A percentile compares a stretch with the other conserved stretches of the same genome.
Conservation (phyloP, 2,888 invertebrate genomes). For the Limnephilus rhombicus region DNA sequence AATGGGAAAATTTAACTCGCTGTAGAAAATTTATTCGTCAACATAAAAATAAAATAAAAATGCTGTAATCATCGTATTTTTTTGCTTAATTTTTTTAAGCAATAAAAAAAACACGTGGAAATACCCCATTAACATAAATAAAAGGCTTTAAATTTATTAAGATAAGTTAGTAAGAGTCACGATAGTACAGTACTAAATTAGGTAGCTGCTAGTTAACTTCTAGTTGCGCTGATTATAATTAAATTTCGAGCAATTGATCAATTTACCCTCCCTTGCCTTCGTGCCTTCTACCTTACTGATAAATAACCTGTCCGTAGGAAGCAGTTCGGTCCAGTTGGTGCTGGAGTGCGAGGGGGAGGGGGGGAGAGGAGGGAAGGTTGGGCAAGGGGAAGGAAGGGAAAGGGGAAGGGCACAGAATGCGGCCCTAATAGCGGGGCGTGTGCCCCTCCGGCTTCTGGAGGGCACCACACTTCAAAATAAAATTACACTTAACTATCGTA, state of each 20-base stretch:
- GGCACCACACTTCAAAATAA: constrained; percentile 19
- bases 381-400: background rate
- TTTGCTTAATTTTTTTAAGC: too few relatives aligned
- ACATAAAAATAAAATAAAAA: too few relatives aligned
- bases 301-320: constrained; percentile 8
- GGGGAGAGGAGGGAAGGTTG: too few relatives aligned
- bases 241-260: background rate
- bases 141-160: too few relatives aligned
- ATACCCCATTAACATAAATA: background rate
- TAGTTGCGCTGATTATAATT: background rate
- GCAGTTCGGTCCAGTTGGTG: background rate
- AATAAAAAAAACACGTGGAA: too few relatives aligned
- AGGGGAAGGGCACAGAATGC: background rate
- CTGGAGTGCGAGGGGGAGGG: background rate
- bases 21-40: too few relatives aligned
- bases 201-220: background rate
- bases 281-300: background rate
- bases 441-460: constrained; percentile 32
- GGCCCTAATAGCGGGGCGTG: constrained; percentile 33
- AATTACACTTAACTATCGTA: constrained; percentile 9
- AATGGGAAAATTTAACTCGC: too few relatives aligned
- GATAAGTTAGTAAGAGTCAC: too few relatives aligned
- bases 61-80: too few relatives aligned
- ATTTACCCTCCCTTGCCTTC: background rate
- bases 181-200: background rate